Conservation (phyloP, 1,140 invertebrate species). For the Catajapyx aquilonaris region DNA sequence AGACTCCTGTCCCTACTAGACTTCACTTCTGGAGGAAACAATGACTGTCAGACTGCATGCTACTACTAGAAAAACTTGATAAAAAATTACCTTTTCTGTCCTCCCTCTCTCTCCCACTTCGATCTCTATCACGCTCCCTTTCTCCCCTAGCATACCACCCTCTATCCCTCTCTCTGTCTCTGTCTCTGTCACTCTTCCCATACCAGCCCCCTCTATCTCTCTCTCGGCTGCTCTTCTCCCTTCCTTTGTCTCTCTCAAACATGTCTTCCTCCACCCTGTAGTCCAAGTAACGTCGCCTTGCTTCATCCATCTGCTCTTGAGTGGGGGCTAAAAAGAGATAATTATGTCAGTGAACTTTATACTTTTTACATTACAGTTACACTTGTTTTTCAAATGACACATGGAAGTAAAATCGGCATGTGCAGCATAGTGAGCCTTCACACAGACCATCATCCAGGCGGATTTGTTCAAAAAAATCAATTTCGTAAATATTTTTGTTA, state of each 20-base stretch:
- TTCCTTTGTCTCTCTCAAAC: constrained; percentile 16
- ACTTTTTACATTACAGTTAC: no score
- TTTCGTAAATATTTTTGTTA: no score
- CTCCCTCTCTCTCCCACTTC: constrained; percentile 12
- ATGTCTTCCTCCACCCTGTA: no score
- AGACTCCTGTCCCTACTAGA: not conserved
- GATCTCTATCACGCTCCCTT: constrained; percentile 16
- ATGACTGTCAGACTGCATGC: constrained; percentile 1
- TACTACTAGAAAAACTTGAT: constrained; percentile 7
- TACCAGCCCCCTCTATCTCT: constrained; percentile 13
- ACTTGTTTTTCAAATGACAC: no score
- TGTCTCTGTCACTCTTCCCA: constrained; percentile 15
- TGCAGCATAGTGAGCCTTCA: no score
- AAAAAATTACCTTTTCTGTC: constrained; percentile 14
- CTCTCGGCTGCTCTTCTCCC: constrained; percentile 16
- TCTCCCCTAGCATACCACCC: constrained; percentile 14
- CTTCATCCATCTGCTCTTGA: no score
- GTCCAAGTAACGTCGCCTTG: no score
- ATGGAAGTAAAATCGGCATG: no score
- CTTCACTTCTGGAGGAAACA: constrained; percentile 1
- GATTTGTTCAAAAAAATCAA: no score
- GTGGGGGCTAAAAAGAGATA: no score
- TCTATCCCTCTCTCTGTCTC: constrained; percentile 15
- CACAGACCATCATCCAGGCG: no score
- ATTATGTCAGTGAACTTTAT: no score